Base-by-base conservation (phyloP, 2,113 vertebrate species). In the Okapia johnstoni region DNA sequence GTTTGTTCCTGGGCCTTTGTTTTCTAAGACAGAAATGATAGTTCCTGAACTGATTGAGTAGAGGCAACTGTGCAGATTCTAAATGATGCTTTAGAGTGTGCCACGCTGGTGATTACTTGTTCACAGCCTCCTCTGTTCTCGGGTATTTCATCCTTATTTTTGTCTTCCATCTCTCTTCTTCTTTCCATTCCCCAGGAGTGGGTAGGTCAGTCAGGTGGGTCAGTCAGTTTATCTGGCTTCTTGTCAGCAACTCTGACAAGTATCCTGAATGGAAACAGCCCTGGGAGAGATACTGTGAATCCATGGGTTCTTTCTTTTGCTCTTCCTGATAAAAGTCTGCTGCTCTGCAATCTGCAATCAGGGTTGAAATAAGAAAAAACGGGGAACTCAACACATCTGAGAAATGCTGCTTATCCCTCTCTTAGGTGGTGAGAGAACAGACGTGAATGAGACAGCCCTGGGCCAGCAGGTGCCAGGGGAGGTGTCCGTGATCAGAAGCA, bases 391-490 rank as follows among this genome's bases (percentile, higher is more conserved):
- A 10, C 2, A 11, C 9, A 21, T 23, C 11, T 1, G 13, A 43
- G n/a, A 86, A 87, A 7, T 5, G 12, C 13, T 5, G 23, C 28
- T 46, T 40, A n/a, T 58, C 21, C 55, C 54, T 85, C 52, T n/a
- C 58, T 26, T 17, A 61, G 28, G 16, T 11, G 58, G 10, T 7
- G 26, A 52, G 11, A 55, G 9, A 25, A 23, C 15, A 23, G 36
- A 63, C 0, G 5, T 81, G 28, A 17, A 16, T 7, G 57, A 21
- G 85, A 23, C 4, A 1, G 13, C n/a, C 3, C 21, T 5, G 30
- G 3, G 5, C 40, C 5, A 2, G 46, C 6, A 0, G 43, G 36
- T n/a, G 21, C 28, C 19, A 12, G 6, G 8, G 48, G 36, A 46
- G 43, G 15, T 0, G 1, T 57, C 14, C 0, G 4, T 33, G 40